Percentiles rank a stretch among this genome's conserved stretches.
Evolutionary conservation across 2,113 vertebrate genomes (phyloP).

Genomic region (Ceyx cyanopectus): DNA sequence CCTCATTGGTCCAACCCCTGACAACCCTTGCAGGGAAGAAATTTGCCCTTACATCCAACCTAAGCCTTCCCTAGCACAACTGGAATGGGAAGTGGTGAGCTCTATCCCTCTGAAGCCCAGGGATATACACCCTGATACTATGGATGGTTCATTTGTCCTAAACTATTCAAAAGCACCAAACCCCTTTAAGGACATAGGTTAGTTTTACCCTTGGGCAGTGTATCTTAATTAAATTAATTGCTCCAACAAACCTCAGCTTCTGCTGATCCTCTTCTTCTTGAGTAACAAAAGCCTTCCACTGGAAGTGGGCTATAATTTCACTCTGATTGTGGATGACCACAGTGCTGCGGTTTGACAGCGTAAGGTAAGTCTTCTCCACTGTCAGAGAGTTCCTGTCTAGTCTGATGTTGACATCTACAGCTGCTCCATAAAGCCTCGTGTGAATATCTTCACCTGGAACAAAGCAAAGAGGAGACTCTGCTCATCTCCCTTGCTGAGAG

Average conservation of each 20-base stretch:
- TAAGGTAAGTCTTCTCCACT: constrained; percentile 82
- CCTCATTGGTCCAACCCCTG: neutral
- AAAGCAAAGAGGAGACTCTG: neutral
- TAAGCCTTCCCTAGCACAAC: too few species aligned
- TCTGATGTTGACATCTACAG: constrained; percentile 79
- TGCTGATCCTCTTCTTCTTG: constrained; percentile 79
- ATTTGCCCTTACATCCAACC: too few species aligned
- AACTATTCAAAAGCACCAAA: neutral
- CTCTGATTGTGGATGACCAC: constrained; percentile 83
- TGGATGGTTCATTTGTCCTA: neutral
- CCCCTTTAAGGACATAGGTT: accelerated
- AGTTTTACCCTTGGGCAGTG: too few species aligned
- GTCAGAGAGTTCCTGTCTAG: constrained; percentile 78
- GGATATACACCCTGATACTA: neutral
- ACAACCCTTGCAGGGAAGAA: too few species aligned
- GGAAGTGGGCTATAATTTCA: constrained; percentile 80
- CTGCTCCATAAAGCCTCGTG: constrained; percentile 80
- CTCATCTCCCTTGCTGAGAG: neutral
- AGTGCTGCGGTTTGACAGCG: constrained; percentile 67
- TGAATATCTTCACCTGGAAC: constrained; percentile 83
- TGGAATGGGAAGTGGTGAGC: neutral
- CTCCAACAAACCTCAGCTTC: constrained; percentile 75
- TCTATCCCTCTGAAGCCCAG: neutral
- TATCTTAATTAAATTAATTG: neutral
- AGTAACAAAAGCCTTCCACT: constrained; percentile 81